Percentiles rank a stretch among this genome's conserved stretches.
These are phyloP conservation scores for Gulo gulo DNA, from an alignment of 2,113 vertebrate genomes.

Conservation along the genomic window DNA sequence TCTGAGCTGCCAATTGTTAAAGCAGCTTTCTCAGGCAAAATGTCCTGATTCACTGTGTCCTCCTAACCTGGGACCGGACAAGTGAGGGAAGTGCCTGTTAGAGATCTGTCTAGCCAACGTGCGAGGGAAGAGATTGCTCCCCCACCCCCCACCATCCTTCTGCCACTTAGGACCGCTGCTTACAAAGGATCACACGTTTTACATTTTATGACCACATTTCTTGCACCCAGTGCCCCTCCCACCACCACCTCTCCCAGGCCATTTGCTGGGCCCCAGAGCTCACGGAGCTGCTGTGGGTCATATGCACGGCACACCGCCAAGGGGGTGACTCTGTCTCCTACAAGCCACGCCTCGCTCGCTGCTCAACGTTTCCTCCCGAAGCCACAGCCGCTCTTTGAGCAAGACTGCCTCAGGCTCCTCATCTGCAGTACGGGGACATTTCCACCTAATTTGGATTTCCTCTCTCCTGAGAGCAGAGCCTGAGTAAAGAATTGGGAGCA, in stretches of 20 bases:
- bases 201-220: background rate
- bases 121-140: background rate
- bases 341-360: rapidly evolving
- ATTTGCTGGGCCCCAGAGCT: background rate
- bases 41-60: background rate
- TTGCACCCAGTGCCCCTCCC: background rate
- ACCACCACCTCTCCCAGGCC: background rate
- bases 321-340: rapidly evolving
- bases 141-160: background rate
- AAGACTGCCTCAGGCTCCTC: background rate
- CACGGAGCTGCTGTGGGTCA: rapidly evolving
- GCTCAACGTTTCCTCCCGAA: background rate
- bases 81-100: background rate
- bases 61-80: background rate
- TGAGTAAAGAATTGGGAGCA: background rate
- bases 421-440: background rate
- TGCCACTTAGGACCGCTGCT: background rate
- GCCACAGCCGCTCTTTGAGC: background rate
- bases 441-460: background rate
- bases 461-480: background rate
- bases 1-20: background rate
- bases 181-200: background rate
- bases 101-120: background rate
- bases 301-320: rapidly evolving
- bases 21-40: background rate